Evolutionary conservation across 2,888 invertebrate genomes (phyloP), one percentile per base, ranked within the genome.

Genomic region (Seira sanloemensis): DNA sequence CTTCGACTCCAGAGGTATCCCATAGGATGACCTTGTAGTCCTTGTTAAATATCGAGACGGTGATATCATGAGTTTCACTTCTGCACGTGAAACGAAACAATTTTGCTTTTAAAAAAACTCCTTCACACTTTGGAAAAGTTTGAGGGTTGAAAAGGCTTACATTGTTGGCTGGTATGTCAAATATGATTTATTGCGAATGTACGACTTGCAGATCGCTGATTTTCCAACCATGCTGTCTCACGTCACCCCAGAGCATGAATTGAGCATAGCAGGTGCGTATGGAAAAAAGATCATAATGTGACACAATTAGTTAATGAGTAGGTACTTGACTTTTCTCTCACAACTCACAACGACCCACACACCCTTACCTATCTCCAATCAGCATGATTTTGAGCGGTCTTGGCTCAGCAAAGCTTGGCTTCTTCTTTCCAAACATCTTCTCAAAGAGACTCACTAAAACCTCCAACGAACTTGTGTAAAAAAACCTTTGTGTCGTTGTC

Each of bases 1-100:
- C 97, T 91, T 97, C 97, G 91, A 97, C 97, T 0, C 96, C 86
- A 2, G 97, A 97, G 19, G 97, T 97, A 91, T 97, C 97, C 97
- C 97, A 97, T 27, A 97, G 92, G 24, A 81, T 66, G 5, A 76
- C 24, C 2, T 18, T 21, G 25, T 67, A 79, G 1, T 74, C 24
- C 24, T 25, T 54, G 1, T 65, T 74, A 0, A 77, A 37, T 66
- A 85, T 73, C 18, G 58, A 21, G 1, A 85, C 21, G 0, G 65
- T 58, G 16, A 81, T 65, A 21, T 77, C 85, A 26, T 85, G 85
- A 2, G 81, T 85, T 54, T 85, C 85, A 37, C 77, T 78, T 74
- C 85, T 85, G 27, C 37, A 37, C 37, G 37, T 37, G 12, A 37
- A 37, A 37, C 4, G 5, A 7, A 37, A 37, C 37, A 37, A 4